These are phyloP conservation scores for Hyppa rectilinea DNA, from an alignment of 2,888 invertebrate species.

Conservation along the genomic window DNA sequence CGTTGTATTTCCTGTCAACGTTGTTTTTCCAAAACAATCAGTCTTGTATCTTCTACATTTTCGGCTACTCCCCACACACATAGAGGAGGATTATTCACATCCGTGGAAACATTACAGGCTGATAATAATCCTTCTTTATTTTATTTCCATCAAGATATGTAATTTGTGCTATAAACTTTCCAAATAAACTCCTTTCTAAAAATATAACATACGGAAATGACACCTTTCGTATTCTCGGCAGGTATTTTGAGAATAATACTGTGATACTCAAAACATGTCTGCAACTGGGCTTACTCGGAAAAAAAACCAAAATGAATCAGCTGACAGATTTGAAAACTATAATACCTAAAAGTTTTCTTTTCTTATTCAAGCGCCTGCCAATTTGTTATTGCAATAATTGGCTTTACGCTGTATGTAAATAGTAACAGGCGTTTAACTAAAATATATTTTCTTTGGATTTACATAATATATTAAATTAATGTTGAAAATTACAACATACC, in stretches of 20 bases:
- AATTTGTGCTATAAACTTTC: not conserved
- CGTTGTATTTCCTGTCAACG: too few relatives aligned
- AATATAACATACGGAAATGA: not conserved
- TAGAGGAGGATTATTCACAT: not conserved
- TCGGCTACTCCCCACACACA: too few relatives aligned
- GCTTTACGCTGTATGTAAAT: not conserved
- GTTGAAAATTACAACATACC: too few relatives aligned
- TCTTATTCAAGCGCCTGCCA: conserved; percentile 19
- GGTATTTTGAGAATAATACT: conserved; percentile 8
- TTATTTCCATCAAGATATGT: not conserved
- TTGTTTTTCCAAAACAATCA: too few relatives aligned
- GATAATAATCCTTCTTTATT: not conserved
- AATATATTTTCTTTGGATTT: not conserved
- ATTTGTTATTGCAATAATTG: conserved; percentile 14
- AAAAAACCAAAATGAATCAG: not conserved
- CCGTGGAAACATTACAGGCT: too few relatives aligned
- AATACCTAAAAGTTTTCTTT: too few relatives aligned
- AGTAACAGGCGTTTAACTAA: conserved; percentile 25
- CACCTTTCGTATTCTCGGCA: not conserved
- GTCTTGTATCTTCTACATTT: too few relatives aligned
- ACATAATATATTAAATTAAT: fast-evolving
- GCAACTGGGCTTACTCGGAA: conserved; percentile 23
- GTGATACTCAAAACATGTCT: conserved; percentile 3
- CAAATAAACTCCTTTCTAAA: not conserved
- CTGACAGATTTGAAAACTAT: conserved; percentile 17